Conservation (phyloP, 1,140 invertebrate genomes). For the Drosophila rhopaloa region DNA sequence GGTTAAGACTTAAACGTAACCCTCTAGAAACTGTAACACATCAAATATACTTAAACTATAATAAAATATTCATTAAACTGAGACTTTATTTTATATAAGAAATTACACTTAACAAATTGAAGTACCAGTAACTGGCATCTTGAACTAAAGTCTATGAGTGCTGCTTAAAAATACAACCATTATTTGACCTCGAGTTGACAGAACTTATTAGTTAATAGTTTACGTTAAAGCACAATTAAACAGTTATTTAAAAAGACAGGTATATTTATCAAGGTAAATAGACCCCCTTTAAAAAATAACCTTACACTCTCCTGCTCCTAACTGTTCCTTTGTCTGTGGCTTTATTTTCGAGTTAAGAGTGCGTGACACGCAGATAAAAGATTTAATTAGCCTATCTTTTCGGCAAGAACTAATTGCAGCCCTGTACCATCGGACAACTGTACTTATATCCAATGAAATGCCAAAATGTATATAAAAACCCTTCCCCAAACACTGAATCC, state of each 20-base stretch:
- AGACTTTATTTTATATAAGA: too few species aligned
- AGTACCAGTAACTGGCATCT: too few species aligned
- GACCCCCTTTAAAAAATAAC: neutral
- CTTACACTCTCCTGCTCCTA: constrained; percentile 2
- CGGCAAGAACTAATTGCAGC: constrained; percentile 25
- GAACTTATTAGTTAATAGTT: too few species aligned
- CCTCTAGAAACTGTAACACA: neutral
- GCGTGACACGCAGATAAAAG: constrained; percentile 23
- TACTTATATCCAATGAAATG: constrained; percentile 50
- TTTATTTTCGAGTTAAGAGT: neutral
- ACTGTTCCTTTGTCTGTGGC: constrained; percentile 25
- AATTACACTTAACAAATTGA: too few species aligned
- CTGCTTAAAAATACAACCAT: too few species aligned
- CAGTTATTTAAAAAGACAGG: neutral
- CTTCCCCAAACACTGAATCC: constrained; percentile 11
- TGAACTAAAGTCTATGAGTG: too few species aligned
- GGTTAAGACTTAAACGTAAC: neutral
- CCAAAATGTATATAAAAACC: constrained; percentile 19
- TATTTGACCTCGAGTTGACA: too few species aligned
- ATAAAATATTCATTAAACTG: too few species aligned
- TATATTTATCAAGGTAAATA: neutral
- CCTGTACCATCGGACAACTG: constrained; percentile 11
- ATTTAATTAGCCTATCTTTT: constrained; percentile 36
- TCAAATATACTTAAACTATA: too few species aligned
- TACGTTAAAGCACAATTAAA: too few species aligned